Conservation (phyloP, 2,888 invertebrate genomes). For the Conistra vaccinii region DNA sequence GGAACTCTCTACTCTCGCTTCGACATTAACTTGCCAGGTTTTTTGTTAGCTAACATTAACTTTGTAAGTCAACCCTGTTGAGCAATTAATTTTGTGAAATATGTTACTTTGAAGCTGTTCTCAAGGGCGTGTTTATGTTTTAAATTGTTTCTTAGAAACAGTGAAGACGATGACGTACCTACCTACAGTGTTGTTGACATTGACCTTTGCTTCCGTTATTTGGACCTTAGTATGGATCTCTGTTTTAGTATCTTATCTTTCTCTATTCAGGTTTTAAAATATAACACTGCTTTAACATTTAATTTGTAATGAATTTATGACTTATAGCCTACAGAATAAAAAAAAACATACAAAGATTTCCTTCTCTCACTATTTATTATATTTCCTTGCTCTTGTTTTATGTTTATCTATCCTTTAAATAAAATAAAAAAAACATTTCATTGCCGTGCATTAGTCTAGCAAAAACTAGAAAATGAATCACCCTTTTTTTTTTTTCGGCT, state of each 20-base stretch:
- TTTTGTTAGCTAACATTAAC: conserved; percentile 13
- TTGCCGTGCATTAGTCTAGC: too few species aligned
- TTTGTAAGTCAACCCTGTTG: conserved; percentile 19
- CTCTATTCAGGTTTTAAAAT: too few species aligned
- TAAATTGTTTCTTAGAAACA: background rate
- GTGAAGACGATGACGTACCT: background rate
- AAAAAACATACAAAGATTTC: too few species aligned
- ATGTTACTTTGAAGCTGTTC: background rate
- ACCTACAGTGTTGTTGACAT: conserved; percentile 1
- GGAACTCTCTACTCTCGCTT: background rate
- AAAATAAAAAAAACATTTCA: too few species aligned
- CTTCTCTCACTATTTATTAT: too few species aligned
- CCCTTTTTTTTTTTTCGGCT: too few species aligned
- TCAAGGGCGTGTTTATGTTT: conserved; percentile 19
- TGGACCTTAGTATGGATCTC: background rate
- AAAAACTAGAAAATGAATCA: too few species aligned
- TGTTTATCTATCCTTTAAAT: too few species aligned
- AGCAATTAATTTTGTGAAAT: conserved; percentile 32
- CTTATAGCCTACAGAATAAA: too few species aligned
- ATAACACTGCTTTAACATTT: too few species aligned
- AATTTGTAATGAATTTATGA: too few species aligned
- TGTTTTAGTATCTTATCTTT: background rate
- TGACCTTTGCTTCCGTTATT: background rate
- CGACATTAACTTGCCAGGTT: background rate
- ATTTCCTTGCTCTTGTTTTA: too few species aligned